Evolutionary conservation across 1,140 invertebrate species (phyloP), one percentile per base, ranked within the genome.

Genomic region (Neomicropteryx cornuta): DNA sequence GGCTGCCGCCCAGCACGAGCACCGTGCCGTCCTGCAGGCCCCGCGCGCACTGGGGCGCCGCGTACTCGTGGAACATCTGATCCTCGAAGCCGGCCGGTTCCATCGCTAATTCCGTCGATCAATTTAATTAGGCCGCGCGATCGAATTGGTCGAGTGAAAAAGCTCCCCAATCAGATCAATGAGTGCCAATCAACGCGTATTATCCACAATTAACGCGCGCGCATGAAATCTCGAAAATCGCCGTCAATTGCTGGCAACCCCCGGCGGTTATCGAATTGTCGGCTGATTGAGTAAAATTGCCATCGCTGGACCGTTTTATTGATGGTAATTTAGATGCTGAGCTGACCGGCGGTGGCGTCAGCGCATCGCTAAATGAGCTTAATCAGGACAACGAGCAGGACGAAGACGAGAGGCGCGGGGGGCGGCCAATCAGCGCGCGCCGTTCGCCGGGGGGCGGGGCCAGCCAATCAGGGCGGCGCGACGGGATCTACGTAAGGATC

Each of bases 71-170:
- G 53, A 84, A 84, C 48, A 80, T 76, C 45, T 79, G 75, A 53
- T 84, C 81, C 50, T 84, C 82, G 61, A 83, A 85, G 19, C 73
- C 71, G 31, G 72, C 72, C 49, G 79, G 76, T 55, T 83, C 81
- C 79, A 83, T 83, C 22, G 42, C 46, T n/a, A n/a, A n/a, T n/a
- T n/a, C n/a, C n/a, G 44, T 54, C 17, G 32, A 33, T 33, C 17
- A 32, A 32, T 32, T 38, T 22, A 29, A 36, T 45, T 47, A 48
- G 46, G 45, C 35, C 41, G 17, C 18, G 18, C 17, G 18, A 11
- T 21, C 30, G 38, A 23, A 39, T 39, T 23, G 18, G 34, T 27
- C 24, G 24, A 27, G n/a, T 27, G n/a, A 27, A 27, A 27, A 8
- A 8, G 24, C 8, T n/a, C 24, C 24, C n/a, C 24, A 8, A n/a